Base-by-base conservation (phyloP, 2,113 vertebrate species). In the Lutjanus erythropterus region DNA sequence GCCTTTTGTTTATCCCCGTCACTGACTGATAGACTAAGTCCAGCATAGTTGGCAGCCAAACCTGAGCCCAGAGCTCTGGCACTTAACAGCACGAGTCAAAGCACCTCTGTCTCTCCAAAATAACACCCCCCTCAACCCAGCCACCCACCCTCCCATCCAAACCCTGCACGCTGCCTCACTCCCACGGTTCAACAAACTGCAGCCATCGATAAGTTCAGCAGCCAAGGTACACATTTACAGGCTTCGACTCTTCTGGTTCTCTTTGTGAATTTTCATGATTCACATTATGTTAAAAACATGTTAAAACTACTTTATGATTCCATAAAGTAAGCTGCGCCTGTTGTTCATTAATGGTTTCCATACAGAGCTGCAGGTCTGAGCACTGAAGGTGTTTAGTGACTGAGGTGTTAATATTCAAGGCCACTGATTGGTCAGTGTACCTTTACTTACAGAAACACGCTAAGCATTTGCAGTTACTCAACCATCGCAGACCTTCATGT, bases 301-400 rank as follows among this genome's bases (percentile, higher is more conserved):
- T 70, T 71, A 2, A 82, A 58, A 18, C 21, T 9, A 21, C 29
- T 68, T 29, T 19, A 41, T 37, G 33, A 35, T 47, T 53, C 39
- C 27, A 59, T 52, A 41, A 35, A 55, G 35, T 15, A 59, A 78
- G 47, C 5, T 1, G 10, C 55, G 21, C 29, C 42, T 33, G 52
- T 72, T 71, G 73, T 23, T 78, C 31, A 56, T 71, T 71, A 86
- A 85, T 78, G 62, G 66, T 74, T 79, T n/a, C 42, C 18, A 23
- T 2, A 5, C 65, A 53, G 41, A 14, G 29, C 42, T 4, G 6
- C n/a, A 46, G 37, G 35, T 49, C 6, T 14, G 78, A 67, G 70
- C 37, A 8, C 29, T n/a, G 56, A 1, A 31, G 42, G 33, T 35
- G 41, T 75, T 67, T 3, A 46, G 23, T n/a, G 69, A 23, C 31